Percentiles rank a stretch among this genome's conserved stretches.
Evolutionary conservation across 2,888 invertebrate species (phyloP).

Genomic region (Synergus laeviventris): DNA sequence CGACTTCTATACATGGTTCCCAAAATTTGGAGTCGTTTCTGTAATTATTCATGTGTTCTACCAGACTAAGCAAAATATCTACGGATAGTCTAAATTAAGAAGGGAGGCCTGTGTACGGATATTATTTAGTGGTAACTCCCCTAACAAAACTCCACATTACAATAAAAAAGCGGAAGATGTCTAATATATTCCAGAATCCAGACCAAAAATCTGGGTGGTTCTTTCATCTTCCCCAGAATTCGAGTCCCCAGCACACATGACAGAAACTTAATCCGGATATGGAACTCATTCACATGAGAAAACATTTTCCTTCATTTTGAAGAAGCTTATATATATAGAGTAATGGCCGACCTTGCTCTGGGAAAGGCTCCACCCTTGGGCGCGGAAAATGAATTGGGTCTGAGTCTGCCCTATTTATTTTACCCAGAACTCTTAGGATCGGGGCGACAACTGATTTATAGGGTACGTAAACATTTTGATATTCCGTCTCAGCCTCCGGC

Average conservation of each 20-base stretch:
- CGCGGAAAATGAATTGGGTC: conserved; percentile 34
- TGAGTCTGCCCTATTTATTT: conserved; percentile 34
- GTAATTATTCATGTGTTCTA: too few relatives aligned
- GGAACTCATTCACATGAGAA: conserved; percentile 14
- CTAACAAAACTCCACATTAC: not conserved
- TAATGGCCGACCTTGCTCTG: conserved; percentile 29
- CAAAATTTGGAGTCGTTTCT: too few relatives aligned
- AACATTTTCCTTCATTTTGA: conserved; percentile 32
- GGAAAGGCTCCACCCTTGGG: conserved; percentile 27
- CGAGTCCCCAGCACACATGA: not conserved
- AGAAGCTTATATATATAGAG: not conserved
- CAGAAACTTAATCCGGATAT: not conserved
- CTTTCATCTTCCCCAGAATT: not conserved
- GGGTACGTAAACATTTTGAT: conserved; percentile 39
- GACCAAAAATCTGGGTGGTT: not conserved
- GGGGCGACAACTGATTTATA: conserved; percentile 30
- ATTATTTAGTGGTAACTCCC: not conserved
- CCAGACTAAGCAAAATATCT: too few relatives aligned
- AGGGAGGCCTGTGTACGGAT: not conserved
- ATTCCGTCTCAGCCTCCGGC: conserved; percentile 8
- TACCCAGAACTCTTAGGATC: conserved; percentile 31
- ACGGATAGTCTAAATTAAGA: too few relatives aligned
- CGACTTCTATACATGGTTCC: too few relatives aligned
- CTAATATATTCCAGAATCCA: not conserved
- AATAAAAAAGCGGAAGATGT: not conserved